Evolutionary conservation across 2,888 invertebrate genomes (phyloP), one percentile per base, ranked within the genome.

Genomic region (Amphiduros pacificus): DNA sequence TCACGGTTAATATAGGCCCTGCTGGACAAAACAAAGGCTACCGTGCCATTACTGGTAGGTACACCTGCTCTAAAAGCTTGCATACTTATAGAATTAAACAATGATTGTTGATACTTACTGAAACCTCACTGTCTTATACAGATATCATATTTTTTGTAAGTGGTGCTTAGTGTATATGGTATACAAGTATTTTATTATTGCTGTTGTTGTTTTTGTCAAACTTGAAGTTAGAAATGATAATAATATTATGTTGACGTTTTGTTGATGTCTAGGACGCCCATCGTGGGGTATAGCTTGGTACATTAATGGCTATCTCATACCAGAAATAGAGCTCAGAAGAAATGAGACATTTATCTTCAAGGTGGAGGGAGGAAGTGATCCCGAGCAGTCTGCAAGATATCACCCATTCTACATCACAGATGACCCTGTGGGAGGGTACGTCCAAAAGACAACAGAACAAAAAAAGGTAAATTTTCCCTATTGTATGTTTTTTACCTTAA

Each of bases 321-420:
- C 94, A 0, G 94, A 94, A 84, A 84, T 95, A 32, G 91, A 90
- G 56, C 91, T 95, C 64, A 91, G 93, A 78, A 86, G 94, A 50
- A 94, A 93, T 1, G 88, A 89, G 77, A 92, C 90, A 0, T 94
- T 94, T 84, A 90, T 89, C 36, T 94, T 94, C 81, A 81, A 88
- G 26, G 90, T 94, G 0, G 94, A 94, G 82, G 93, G 93, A 44
- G 95, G 94, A 9, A 88, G 89, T 70, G 90, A 93, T 77, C 86
- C 88, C 55, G 87, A 89, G 28, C 91, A 92, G 80, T 90, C 91
- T 0, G 91, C 92, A 24, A 89, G 88, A 69, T 94, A 91, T 82
- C 94, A 94, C 84, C 94, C 94, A 14, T 89, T 94, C 79, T 94
- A 94, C 84, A 93, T 94, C 74, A 93, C 92, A 40, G 90, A 91